Percentiles rank a stretch among this genome's conserved stretches.
These are phyloP conservation scores for Leptopilina syphax DNA, from an alignment of 2,888 invertebrate genomes.

Conservation along the genomic window DNA sequence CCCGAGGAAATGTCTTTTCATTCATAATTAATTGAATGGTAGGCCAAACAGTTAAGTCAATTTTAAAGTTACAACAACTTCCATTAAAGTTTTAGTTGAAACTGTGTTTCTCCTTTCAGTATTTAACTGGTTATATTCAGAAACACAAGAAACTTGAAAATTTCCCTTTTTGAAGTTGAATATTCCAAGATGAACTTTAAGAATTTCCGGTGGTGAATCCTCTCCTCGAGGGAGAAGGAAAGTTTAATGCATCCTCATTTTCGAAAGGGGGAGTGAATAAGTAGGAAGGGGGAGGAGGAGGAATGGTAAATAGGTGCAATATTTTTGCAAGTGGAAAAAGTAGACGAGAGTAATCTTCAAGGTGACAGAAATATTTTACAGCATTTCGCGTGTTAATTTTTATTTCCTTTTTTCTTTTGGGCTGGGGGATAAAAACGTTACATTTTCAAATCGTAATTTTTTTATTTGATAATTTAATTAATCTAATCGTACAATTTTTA, in stretches of 20 bases:
- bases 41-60: background rate
- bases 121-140: background rate
- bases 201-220: conserved; percentile 16
- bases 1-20: too few species aligned
- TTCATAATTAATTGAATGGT: too few species aligned
- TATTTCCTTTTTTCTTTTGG: too few species aligned
- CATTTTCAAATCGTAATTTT: too few species aligned
- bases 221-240: conserved; percentile 25
- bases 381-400: background rate
- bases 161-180: conserved; percentile 11
- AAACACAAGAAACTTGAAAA: conserved; percentile 15
- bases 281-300: background rate
- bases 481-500: background rate
- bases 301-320: conserved; percentile 42
- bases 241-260: conserved; percentile 39
- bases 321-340: conserved; percentile 26
- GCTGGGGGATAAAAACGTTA: too few species aligned
- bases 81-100: background rate
- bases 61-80: background rate
- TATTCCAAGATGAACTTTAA: conserved; percentile 19
- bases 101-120: conserved; percentile 1
- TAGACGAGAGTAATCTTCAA: conserved; percentile 25
- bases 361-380: conserved; percentile 26
- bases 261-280: background rate
- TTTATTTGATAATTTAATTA: background rate